Evolutionary conservation across 2,113 vertebrate species (phyloP).

Genomic region (Phyllostomus hastatus): DNA sequence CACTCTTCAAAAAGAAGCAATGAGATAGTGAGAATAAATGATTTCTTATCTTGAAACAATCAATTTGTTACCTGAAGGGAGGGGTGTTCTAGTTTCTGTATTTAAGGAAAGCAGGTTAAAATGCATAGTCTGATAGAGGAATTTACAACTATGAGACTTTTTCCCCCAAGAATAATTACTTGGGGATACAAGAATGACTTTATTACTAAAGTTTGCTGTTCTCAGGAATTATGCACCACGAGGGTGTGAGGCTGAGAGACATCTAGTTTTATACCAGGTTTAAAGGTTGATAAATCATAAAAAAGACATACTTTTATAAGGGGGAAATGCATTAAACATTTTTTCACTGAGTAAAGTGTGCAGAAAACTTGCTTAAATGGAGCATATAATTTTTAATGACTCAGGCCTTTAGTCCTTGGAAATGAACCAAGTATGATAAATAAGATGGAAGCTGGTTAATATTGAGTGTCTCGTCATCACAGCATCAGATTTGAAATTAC

Average conservation of each 20-base stretch:
- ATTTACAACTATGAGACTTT: neutral
- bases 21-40: neutral
- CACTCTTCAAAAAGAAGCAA: neutral
- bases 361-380: constrained; percentile 85
- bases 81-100: neutral
- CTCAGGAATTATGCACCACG: neutral
- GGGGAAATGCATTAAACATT: constrained; percentile 75
- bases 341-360: constrained; percentile 80
- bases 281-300: constrained; percentile 76
- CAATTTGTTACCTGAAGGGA: neutral
- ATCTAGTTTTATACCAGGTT: constrained; percentile 20
- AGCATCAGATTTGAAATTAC: constrained; percentile 69
- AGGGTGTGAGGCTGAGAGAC: constrained; percentile 18
- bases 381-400: constrained; percentile 86
- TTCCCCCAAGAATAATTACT: neutral
- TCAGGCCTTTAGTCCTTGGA: constrained; percentile 82
- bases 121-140: neutral
- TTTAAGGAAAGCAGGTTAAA: constrained; percentile 21
- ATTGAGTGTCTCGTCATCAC: constrained; percentile 69
- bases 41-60: constrained; percentile 5
- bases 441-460: constrained; percentile 73
- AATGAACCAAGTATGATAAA: constrained; percentile 83
- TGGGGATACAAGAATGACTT: neutral
- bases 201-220: neutral
- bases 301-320: constrained; percentile 68